These are phyloP conservation scores for Rhabdomys pumilio DNA, from an alignment of 2,797 vertebrate species.

Conservation along the genomic window DNA sequence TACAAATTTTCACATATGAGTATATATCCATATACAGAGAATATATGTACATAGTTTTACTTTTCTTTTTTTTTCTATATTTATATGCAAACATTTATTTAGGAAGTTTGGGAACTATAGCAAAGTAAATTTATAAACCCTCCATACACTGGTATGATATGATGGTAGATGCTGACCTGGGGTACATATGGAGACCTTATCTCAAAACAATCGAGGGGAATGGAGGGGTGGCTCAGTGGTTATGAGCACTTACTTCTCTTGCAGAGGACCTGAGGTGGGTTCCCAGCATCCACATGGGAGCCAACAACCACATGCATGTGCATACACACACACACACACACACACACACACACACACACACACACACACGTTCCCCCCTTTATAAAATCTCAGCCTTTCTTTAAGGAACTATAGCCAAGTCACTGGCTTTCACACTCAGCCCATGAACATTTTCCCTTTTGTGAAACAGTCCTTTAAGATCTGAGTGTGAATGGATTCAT, in stretches of 20 bases:
- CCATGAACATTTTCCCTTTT: background rate
- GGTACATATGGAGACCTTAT: background rate
- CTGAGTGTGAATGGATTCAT: background rate
- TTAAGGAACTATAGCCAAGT: background rate
- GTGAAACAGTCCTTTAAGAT: constrained; percentile 26
- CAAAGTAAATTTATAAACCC: background rate
- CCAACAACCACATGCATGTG: background rate
- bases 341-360: no score
- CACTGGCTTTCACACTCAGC: background rate
- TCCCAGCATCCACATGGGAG: background rate
- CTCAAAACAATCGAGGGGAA: background rate
- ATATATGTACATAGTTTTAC: background rate
- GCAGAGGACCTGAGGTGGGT: background rate
- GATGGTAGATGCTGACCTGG: background rate
- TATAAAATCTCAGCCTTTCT: background rate
- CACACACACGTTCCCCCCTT: background rate
- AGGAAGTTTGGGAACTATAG: constrained; percentile 53
- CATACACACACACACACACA: background rate
- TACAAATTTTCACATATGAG: background rate
- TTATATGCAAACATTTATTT: background rate
- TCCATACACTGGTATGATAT: background rate
- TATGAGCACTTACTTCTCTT: background rate
- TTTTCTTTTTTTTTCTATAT: background rate
- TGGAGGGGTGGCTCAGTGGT: background rate
- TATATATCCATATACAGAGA: background rate